Conservation (phyloP, 2,888 invertebrate genomes). For the Oligia fasciuncula region DNA sequence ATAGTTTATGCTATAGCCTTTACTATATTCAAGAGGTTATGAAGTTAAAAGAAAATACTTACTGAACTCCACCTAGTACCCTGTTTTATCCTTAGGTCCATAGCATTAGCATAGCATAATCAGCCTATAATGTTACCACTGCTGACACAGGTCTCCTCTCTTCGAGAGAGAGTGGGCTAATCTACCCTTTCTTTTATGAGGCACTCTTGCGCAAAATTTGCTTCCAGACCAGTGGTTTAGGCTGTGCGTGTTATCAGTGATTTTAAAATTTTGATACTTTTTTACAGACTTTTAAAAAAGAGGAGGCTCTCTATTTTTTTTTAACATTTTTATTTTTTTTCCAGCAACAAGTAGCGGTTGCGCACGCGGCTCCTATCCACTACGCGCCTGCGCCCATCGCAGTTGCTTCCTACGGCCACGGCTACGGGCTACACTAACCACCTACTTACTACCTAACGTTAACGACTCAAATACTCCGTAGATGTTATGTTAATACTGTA, state of each 20-base stretch:
- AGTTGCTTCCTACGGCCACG: slow-evolving; percentile 66
- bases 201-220: not conserved
- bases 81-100: too few species aligned
- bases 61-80: too few species aligned
- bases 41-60: not conserved
- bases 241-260: not conserved
- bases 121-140: not conserved
- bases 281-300: too few species aligned
- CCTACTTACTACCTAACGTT: slow-evolving; percentile 37
- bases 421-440: slow-evolving; percentile 64
- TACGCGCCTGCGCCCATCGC: slow-evolving; percentile 64
- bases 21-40: not conserved
- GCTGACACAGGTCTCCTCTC: not conserved
- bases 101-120: not conserved
- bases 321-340: slow-evolving; percentile 25
- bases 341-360: slow-evolving; percentile 68
- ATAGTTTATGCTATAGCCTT: not conserved
- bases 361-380: slow-evolving; percentile 56
- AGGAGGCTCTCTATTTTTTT: too few species aligned
- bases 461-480: slow-evolving; percentile 61
- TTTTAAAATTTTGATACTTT: not conserved
- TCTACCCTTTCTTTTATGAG: too few species aligned
- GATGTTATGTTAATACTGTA: slow-evolving; percentile 40
- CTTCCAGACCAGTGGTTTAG: not conserved
- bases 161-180: too few species aligned